Evolutionary conservation across 2,888 invertebrate genomes (phyloP).

Genomic region (Celastrina argiolus): DNA sequence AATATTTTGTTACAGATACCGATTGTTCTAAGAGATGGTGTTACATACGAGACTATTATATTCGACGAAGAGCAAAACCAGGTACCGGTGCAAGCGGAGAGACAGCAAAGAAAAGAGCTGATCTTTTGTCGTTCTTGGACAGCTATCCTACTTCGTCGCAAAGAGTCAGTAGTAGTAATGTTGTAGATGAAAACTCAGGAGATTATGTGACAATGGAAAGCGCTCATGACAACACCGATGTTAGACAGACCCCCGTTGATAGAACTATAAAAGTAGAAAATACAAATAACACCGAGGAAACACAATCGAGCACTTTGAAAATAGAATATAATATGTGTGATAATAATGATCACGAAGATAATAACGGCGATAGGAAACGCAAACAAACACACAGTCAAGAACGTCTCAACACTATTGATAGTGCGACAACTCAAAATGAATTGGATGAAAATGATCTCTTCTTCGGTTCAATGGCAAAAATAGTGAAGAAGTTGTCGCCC

Average conservation of each 20-base stretch:
- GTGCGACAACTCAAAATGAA: conserved; percentile 27
- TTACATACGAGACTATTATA: conserved; percentile 45
- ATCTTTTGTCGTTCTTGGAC: conserved; percentile 34
- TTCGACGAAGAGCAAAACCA: conserved; percentile 41
- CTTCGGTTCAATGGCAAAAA: conserved; percentile 43
- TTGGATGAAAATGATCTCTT: conserved; percentile 41
- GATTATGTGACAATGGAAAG: conserved; percentile 8
- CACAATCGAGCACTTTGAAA: background rate
- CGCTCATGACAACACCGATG: background rate
- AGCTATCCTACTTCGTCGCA: conserved; percentile 32
- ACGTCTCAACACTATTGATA: no score
- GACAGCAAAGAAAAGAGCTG: conserved; percentile 40
- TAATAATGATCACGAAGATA: background rate
- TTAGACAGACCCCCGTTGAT: background rate
- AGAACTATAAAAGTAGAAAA: conserved; percentile 11
- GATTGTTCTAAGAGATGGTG: conserved; percentile 42
- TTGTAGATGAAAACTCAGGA: conserved; percentile 26
- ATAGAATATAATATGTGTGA: no score
- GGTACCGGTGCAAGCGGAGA: conserved; percentile 37
- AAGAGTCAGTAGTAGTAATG: conserved; percentile 32
- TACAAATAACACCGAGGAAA: background rate
- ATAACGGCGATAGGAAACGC: conserved; percentile 25
- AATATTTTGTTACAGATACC: conserved; percentile 31
- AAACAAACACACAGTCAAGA: conserved; percentile 28
- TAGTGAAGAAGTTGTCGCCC: conserved; percentile 40